Evolutionary conservation across 1,140 invertebrate genomes (phyloP).

Genomic region (Musca vetustissima): DNA sequence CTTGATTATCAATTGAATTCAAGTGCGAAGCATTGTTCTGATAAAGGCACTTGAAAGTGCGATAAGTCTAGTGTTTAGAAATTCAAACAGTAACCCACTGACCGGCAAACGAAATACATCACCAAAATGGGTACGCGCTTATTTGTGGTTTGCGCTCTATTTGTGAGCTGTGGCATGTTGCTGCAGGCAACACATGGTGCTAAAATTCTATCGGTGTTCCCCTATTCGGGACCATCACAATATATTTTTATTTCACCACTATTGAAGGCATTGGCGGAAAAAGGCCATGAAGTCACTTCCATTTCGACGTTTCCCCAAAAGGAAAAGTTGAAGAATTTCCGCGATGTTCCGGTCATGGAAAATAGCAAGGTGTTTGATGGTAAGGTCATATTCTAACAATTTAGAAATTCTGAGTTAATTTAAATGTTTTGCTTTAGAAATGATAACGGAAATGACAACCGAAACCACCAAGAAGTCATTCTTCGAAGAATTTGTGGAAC

Average conservation of each 20-base stretch:
- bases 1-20: too few relatives aligned
- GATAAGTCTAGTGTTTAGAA: too few relatives aligned
- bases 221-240: conserved; percentile 44
- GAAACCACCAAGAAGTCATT: neutral
- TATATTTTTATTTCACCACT: conserved; percentile 48
- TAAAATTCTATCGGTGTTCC: conserved; percentile 43
- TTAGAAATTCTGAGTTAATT: too few relatives aligned
- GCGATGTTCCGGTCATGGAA: conserved; percentile 38
- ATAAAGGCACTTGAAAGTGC: too few relatives aligned
- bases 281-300: conserved; percentile 58
- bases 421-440: neutral
- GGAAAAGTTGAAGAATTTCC: conserved; percentile 40
- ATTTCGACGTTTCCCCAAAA: conserved; percentile 54
- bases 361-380: neutral
- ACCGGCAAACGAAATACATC: too few relatives aligned
- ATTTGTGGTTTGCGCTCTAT: too few relatives aligned
- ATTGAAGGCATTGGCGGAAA: conserved; percentile 49
- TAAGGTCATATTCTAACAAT: neutral
- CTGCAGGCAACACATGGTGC: neutral
- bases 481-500: neutral
- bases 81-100: too few relatives aligned
- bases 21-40: too few relatives aligned
- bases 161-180: too few relatives aligned
- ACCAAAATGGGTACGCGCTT: too few relatives aligned
- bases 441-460: neutral